Conservation (phyloP, 2,888 invertebrate genomes). For the Clivina fossor region DNA sequence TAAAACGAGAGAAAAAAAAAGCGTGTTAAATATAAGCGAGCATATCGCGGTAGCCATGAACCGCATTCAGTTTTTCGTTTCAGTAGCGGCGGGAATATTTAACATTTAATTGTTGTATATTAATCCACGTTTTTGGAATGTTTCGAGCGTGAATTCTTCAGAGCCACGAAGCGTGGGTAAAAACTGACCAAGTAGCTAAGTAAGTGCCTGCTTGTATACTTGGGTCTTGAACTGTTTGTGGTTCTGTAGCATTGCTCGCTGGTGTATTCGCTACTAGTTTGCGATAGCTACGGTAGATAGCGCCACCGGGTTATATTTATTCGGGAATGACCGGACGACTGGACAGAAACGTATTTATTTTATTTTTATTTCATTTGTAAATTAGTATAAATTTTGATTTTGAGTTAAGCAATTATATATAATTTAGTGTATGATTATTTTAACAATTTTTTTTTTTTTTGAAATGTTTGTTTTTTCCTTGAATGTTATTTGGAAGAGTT, state of each 20-base stretch:
- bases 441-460: no score
- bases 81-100: conserved; percentile 21
- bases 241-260: conserved; percentile 7
- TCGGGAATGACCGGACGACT: neutral
- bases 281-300: conserved; percentile 27
- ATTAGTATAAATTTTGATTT: no score
- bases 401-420: no score
- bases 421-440: no score
- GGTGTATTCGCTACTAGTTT: conserved; percentile 20
- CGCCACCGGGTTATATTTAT: conserved; percentile 15
- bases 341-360: no score
- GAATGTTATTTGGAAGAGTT: no score
- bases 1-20: no score
- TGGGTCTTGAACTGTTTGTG: conserved; percentile 1
- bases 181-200: conserved; percentile 2
- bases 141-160: conserved; percentile 8
- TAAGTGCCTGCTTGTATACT: neutral
- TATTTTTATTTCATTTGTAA: no score
- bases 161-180: conserved; percentile 18
- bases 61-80: no score
- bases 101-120: conserved; percentile 11
- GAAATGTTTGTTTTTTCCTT: no score
- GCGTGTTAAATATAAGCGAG: no score
- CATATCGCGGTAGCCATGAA: no score
- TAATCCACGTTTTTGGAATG: conserved; percentile 21